These are phyloP conservation scores for Poeciliopsis turneri DNA, from an alignment of 2,797 vertebrate species.

Conservation along the genomic window DNA sequence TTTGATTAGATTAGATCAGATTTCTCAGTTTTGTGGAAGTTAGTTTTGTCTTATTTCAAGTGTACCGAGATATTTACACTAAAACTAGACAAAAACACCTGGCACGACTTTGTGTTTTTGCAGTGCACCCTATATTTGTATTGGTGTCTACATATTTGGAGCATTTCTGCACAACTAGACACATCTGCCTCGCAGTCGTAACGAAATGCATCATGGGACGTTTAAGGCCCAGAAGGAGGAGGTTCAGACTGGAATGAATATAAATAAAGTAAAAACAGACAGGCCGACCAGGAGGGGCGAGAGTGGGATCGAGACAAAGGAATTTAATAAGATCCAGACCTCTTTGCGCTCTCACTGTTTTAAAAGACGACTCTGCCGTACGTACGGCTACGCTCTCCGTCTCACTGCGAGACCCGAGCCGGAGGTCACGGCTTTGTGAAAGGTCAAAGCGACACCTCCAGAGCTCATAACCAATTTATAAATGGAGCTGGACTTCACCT, in stretches of 20 bases:
- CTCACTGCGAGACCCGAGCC: slow-evolving; percentile 44
- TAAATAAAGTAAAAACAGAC: slow-evolving; percentile 78
- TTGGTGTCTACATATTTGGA: slow-evolving; percentile 23
- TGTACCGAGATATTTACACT: too few relatives aligned
- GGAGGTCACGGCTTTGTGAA: slow-evolving; percentile 34
- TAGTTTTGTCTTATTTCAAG: too few relatives aligned
- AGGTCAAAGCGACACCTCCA: slow-evolving; percentile 65
- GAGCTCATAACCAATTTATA: slow-evolving; percentile 55
- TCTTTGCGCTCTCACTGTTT: slow-evolving; percentile 59
- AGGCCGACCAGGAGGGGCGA: slow-evolving; percentile 56
- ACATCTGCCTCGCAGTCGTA: slow-evolving; percentile 75
- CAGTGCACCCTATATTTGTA: slow-evolving; percentile 5
- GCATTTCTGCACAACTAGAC: slow-evolving; percentile 37
- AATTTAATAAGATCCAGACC: slow-evolving; percentile 75
- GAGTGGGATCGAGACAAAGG: slow-evolving; percentile 69
- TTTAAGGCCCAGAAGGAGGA: slow-evolving; percentile 28
- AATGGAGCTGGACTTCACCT: slow-evolving; percentile 65
- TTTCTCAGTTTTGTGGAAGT: too few relatives aligned
- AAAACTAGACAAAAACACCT: too few relatives aligned
- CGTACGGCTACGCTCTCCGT: slow-evolving; percentile 30
- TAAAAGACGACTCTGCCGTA: slow-evolving; percentile 58
- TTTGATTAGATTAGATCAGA: too few relatives aligned
- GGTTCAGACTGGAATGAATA: slow-evolving; percentile 69
- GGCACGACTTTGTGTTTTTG: too few relatives aligned
- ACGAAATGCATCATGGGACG: slow-evolving; percentile 75